Base-by-base conservation (phyloP, 2,113 vertebrate species). In the Isurus oxyrinchus region DNA sequence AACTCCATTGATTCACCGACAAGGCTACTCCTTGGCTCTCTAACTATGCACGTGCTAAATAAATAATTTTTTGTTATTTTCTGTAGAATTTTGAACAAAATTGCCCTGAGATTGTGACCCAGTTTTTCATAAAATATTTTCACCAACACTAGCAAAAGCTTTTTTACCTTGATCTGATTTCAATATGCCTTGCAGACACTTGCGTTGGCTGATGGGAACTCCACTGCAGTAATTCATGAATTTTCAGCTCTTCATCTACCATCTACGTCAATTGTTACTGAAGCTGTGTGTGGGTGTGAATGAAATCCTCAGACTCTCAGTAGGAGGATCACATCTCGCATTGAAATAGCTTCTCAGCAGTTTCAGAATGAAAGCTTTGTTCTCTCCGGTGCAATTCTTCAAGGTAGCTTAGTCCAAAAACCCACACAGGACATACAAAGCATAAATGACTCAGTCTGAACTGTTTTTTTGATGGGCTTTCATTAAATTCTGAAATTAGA, bases 181-280 rank as follows among this genome's bases (percentile, higher is more conserved):
- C 63, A 44, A 69, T 8, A 27, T 95, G 66, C 69, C 63, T 95
- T 95, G 63, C 94, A 95, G 94, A 66, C 61, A 49, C 63, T 69
- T 94, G 59, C 13, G 61, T 66, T 69, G 94, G 94, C 31, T 53
- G 94, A 49, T 69, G 63, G 40, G 63, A 95, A 72, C 66, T 95
- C 63, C 94, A 95, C 94, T 27, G 94, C 94, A 95, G 94, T 95
- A 95, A 95, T 69, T 95, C 63, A 69, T 49, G 94, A 95, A 95
- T 95, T 69, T 49, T 95, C 63, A 69, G 63, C 94, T 95, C 94
- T 25, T 49, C 91, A 90, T 90, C 57, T 55, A 93, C 88, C 88
- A 67, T 44, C 35, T 94, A 95, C 94, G 94, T 67, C 94, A 95
- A 49, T 95, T 95, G 66, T 95, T 95, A 95, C 66, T 49, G 63